Base-by-base conservation (phyloP, 2,888 invertebrate species). In the Gasteruption jaculator region DNA sequence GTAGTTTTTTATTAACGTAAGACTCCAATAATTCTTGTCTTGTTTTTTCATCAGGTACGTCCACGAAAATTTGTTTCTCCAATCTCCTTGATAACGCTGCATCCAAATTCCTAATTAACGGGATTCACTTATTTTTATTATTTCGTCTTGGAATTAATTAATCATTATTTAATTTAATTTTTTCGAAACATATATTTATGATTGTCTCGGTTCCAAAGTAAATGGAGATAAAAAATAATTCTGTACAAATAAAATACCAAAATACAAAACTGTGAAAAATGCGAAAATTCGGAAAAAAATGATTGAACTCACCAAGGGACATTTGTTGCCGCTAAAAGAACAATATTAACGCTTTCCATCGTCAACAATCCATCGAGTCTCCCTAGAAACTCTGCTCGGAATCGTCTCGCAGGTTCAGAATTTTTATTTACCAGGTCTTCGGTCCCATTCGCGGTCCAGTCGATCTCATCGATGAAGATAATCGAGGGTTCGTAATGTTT, bases 401-500 rank as follows among this genome's bases (percentile, higher is more conserved):
- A 84, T 41, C 95, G 74, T 44, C 89, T 77, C 0, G 81, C 80
- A 0, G 75, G 68, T 8, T 79, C 73, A 2, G 81, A 79, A 11
- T 36, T 47, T 3, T 50, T 46, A 3, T 49, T 49, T 11, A 50
- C 43, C 8, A 49, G 45, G 3, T 50, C 49, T 3, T 64, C 53
- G 45, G 67, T 69, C 35, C 77, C 63, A 3, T 86, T 82, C 14
- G 88, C 85, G 21, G 94, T 70, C 10, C 91, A 85, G 63, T 95
- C 95, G 43, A 94, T 78, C 72, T 95, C 95, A 64, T 95, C 95
- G 34, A 95, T 80, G 71, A 95, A 95, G 57, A 95, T 88, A 7
- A 91, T 86, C 0, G 92, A 86, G 0, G 95, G 95, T 0, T 91
- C 83, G 62, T 87, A 84, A 63, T 82, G 80, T 24, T 83, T 78